phyloP scores from a whole-genome alignment of 2,113 vertebrate species.

The Ploceus nigricollis region DNA sequence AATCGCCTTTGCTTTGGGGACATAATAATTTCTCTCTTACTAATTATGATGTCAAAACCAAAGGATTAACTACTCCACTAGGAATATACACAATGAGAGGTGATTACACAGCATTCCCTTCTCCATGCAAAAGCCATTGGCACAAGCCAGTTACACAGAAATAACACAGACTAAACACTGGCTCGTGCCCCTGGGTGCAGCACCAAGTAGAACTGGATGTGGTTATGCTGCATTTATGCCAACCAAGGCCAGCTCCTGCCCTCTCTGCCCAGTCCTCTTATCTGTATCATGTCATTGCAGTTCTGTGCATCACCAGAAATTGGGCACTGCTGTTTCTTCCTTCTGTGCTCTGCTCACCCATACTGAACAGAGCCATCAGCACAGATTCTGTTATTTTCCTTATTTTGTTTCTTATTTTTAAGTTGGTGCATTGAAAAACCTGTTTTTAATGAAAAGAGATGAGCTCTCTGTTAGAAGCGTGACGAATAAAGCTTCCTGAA shows the following conservation, averaged over 20 bases:
- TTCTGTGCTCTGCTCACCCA: rapidly evolving
- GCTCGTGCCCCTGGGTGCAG: rapidly evolving
- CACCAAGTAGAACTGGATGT: neutral
- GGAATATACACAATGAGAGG: neutral
- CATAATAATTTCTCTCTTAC: neutral
- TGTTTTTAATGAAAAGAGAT: neutral
- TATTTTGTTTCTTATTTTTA: neutral
- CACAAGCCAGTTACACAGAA: neutral
- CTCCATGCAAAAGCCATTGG: neutral
- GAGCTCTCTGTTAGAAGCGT: neutral
- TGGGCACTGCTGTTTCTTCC: rapidly evolving
- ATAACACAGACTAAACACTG: neutral
- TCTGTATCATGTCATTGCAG: rapidly evolving
- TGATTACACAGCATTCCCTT: neutral
- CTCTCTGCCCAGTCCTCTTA: neutral
- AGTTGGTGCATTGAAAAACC: neutral
- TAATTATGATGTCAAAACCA: neutral
- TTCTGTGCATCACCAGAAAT: rapidly evolving
- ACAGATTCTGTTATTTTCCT: neutral
- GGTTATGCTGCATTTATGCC: neutral
- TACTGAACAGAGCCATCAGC: neutral
- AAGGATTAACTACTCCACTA: neutral
- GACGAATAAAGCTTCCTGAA: neutral
- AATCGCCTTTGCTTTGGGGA: neutral
- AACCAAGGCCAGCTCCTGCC: neutral